Evolutionary conservation across 2,888 invertebrate genomes (phyloP), one percentile per base, ranked within the genome.

Genomic region (Ornithoptera alexandrae): DNA sequence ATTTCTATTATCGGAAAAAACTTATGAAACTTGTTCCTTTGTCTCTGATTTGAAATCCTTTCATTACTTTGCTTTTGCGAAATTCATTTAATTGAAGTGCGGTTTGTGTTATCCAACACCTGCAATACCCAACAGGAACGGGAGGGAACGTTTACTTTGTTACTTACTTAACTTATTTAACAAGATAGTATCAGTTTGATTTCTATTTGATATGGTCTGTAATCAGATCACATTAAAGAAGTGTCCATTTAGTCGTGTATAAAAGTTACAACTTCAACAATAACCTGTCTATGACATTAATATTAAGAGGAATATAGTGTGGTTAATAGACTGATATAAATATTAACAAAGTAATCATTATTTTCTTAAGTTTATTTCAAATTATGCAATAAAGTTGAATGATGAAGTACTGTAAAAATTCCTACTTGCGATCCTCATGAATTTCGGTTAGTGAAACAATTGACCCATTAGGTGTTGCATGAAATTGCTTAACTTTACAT

Each of bases 401-500:
- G 10, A 12, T 17, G 12, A 46, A 46, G 12, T 5, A 10, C 46
- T 46, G 46, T 17, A 46, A 46, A 17, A 46, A 22, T 22, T 22
- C 22, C 22, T 22, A 22, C 22, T 22, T 22, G 22, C 22, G 22
- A 22, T 22, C 22, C 22, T 46, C 46, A 15, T 46, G 50, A 18
- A 1, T 59, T 59, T 17, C 42, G 42, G 59, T 60, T 65, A 18
- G 42, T 30, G 59, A 65, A 59, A 65, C 65, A 65, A 65, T 59
- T 58, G 58, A 65, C 46, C 65, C 59, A 59, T 65, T 46, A 65
- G 65, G 42, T 59, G 50, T 65, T 57, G 10, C 46, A 42, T n/a
- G 15, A 60, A 65, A 65, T 59, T 42, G 59, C 30, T 65, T 65
- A 24, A 65, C 65, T 65, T 58, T 24, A 60, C 36, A 61, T 61